phyloP scores from a whole-genome alignment of 2,888 invertebrate species.

The Pyrrhia umbra region DNA sequence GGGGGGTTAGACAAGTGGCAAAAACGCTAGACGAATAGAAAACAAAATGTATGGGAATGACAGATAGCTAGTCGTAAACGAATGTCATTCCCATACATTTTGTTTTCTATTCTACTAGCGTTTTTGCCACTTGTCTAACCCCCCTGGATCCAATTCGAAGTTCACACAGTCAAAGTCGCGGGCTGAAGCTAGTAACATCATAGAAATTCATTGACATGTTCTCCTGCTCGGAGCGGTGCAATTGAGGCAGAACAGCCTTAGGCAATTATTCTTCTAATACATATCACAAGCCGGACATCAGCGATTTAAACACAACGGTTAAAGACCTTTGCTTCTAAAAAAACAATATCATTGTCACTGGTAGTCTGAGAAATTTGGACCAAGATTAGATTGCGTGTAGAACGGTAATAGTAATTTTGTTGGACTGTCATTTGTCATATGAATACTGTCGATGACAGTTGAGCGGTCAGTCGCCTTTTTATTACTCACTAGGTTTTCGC shows the following conservation, averaged over 20 bases:
- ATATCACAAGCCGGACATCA: slow-evolving; percentile 73
- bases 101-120: no score
- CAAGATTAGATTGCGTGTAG: slow-evolving; percentile 42
- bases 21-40: no score
- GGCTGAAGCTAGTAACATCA: neutral
- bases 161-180: neutral
- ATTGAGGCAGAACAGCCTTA: slow-evolving; percentile 62
- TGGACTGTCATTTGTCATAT: slow-evolving; percentile 41
- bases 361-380: slow-evolving; percentile 48
- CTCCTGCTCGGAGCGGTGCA: slow-evolving; percentile 64
- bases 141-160: neutral
- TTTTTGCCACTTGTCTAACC: no score
- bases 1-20: no score
- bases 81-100: no score
- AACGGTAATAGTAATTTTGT: slow-evolving; percentile 55
- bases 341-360: slow-evolving; percentile 55
- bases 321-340: slow-evolving; percentile 74
- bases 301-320: slow-evolving; percentile 76
- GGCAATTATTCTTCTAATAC: slow-evolving; percentile 73
- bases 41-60: no score
- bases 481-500: neutral
- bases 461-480: slow-evolving; percentile 46
- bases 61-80: no score
- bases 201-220: slow-evolving; percentile 16
- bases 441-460: slow-evolving; percentile 6